Evolutionary conservation across 37 sponge, comb jelly and placozoan genomes (phyloP).

Genomic region (Cladorhizidae sp.): DNA sequence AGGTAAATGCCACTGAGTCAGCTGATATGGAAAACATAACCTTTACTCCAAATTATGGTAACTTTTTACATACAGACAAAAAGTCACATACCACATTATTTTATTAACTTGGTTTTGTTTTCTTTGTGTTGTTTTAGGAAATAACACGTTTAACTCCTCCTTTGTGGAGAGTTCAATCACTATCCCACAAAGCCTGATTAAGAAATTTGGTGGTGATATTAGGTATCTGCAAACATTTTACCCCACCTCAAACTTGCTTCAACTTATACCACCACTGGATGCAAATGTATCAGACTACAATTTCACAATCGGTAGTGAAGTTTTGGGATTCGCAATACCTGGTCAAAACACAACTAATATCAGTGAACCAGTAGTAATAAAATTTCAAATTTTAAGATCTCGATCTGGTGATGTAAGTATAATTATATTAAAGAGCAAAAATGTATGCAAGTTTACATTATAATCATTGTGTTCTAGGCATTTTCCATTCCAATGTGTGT

Average conservation of each 20-base stretch:
- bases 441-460: not conserved
- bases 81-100: not conserved
- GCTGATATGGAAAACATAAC: too few relatives aligned
- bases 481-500: constrained; percentile 38
- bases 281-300: not conserved
- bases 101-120: too few relatives aligned
- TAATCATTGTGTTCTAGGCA: constrained; percentile 8
- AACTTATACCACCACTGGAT: not conserved
- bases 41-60: not conserved
- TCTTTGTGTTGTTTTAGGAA: not conserved
- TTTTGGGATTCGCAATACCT: constrained; percentile 10
- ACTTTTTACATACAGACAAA: not conserved
- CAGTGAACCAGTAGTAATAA: constrained; percentile 9
- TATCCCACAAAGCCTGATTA: not conserved
- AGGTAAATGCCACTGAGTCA: too few relatives aligned
- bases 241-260: constrained; percentile 4
- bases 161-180: not conserved
- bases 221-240: not conserved
- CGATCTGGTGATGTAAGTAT: not conserved
- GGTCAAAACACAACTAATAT: not conserved
- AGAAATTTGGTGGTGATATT: not conserved
- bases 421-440: not conserved
- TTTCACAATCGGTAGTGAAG: constrained; percentile 1
- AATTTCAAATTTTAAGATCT: constrained; percentile 14
- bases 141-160: not conserved